A percentile compares a stretch with the other conserved stretches of the same genome.
Conservation (phyloP, 1,140 invertebrate genomes). For the Penaeus vannamei region DNA sequence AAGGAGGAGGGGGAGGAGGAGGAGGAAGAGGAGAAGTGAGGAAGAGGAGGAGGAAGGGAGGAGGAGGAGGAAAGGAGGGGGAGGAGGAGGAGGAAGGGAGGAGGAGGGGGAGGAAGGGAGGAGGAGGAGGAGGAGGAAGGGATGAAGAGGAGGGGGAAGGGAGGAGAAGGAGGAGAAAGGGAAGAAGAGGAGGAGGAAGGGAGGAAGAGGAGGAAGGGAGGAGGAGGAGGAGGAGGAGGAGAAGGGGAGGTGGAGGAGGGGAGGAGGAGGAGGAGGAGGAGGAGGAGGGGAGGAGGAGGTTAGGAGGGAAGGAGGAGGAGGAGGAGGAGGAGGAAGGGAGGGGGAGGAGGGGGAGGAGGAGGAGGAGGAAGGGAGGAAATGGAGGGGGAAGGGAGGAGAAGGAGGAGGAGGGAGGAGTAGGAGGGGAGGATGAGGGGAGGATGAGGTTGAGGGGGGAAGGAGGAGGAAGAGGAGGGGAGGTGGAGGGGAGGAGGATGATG, state of each 20-base stretch:
- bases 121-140: too few species aligned
- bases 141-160: neutral
- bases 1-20: neutral
- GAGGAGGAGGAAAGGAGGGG: too few species aligned
- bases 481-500: neutral
- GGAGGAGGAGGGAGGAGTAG: neutral
- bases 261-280: too few species aligned
- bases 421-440: neutral
- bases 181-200: neutral
- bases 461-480: neutral
- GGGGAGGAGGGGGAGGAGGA: neutral
- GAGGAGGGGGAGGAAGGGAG: neutral
- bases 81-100: neutral
- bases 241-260: too few species aligned
- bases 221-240: neutral
- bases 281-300: neutral
- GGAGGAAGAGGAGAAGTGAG: neutral
- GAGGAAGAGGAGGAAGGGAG: neutral
- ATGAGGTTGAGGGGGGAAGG: neutral
- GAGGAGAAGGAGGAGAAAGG: neutral
- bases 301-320: neutral
- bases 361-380: neutral
- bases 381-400: neutral
- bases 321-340: neutral
- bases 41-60: neutral